Evolutionary conservation across 1,140 invertebrate genomes (phyloP), one percentile per base, ranked within the genome.

Genomic region (Stenopsyche tienmushanensis): DNA sequence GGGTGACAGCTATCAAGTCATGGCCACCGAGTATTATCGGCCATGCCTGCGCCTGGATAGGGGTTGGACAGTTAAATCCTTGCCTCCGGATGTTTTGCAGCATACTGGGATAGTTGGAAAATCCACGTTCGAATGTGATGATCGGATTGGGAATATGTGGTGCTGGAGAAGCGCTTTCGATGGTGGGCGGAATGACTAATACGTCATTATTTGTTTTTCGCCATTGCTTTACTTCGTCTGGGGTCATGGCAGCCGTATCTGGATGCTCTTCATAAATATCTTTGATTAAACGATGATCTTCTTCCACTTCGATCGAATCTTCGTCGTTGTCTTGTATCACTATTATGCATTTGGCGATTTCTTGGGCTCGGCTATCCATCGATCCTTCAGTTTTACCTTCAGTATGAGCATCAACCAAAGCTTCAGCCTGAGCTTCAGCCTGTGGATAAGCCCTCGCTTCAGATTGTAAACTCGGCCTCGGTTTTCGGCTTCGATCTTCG

Each of bases 1-100:
- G 94, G 0, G 95, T 94, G 65, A 97, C 96, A 13, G 94, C 94
- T 77, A 96, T 96, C 71, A 96, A 77, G 78, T 96, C 94, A 72
- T 88, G 83, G 0, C 94, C 94, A 72, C 86, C 86, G 3, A 97
- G 73, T 0, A 96, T 77, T 66, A 96, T 82, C 13, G 94, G 94
- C 94, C 94, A 97, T 0, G 90, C 88, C 78, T 96, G 94, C 67
- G 85, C 83, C 72, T 93, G 96, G 74, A 98, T 97, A 1, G 96
- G 95, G 10, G 93, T 93, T 1, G 96, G 96, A 64, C 82, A 80
- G 54, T 80, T 76, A 77, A 98, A 98, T 0, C 87, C 88, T 74
- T 93, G 88, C 62, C 91, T 90, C 39, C 84, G 74, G 52, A 98
- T 94, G 78, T 94, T 89, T 9, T 83, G 80, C 20, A 94, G 72